phyloP scores from a whole-genome alignment of 2,797 vertebrate genomes.

The Heliangelus exortis region DNA sequence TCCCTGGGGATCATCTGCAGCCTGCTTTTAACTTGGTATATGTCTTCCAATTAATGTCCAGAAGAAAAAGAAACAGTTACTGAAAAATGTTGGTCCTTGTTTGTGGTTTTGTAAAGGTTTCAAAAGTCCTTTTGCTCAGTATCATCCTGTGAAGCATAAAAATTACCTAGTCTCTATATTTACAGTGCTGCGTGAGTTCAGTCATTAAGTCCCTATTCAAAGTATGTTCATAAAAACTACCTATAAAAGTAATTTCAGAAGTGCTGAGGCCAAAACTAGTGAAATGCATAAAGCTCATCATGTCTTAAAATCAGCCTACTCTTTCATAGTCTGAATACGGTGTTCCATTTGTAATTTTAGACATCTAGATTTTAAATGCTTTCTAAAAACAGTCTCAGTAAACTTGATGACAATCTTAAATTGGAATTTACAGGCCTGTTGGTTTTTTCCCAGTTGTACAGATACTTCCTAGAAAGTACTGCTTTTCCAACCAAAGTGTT shows the following conservation, averaged over 20 bases:
- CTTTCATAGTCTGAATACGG: background rate
- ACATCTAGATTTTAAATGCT: background rate
- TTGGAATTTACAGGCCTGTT: background rate
- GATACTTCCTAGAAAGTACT: background rate
- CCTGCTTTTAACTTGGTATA: background rate
- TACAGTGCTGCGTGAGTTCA: background rate
- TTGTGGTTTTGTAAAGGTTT: background rate
- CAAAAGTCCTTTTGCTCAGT: background rate
- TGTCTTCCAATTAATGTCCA: background rate
- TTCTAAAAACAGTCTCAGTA: background rate
- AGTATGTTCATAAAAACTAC: background rate
- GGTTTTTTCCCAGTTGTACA: background rate
- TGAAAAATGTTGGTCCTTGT: background rate
- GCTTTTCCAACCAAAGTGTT: background rate
- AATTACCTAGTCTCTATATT: conserved; percentile 15
- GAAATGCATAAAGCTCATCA: background rate
- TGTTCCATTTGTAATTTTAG: background rate
- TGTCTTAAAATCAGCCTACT: background rate
- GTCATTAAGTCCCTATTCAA: background rate
- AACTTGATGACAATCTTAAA: background rate
- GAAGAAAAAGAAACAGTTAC: background rate
- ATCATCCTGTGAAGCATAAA: background rate
- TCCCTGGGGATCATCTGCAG: background rate
- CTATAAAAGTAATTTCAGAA: background rate
- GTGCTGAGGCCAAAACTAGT: background rate